A percentile compares a stretch with the other conserved stretches of the same genome.
Conservation (phyloP, 2,113 vertebrate genomes). For the Burhinus oedicnemus region DNA sequence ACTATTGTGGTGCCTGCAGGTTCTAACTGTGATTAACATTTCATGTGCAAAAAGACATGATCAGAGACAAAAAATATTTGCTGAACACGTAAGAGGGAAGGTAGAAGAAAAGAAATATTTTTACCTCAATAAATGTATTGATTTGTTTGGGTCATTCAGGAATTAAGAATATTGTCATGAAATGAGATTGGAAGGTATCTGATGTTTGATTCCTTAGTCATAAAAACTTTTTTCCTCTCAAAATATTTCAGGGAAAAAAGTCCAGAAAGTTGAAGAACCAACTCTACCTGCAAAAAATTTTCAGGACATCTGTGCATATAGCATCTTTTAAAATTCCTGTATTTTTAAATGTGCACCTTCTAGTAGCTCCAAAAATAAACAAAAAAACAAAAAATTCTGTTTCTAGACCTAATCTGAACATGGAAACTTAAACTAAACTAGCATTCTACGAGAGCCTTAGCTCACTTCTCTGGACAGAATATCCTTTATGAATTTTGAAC, state of each 20-base stretch:
- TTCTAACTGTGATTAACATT: background rate
- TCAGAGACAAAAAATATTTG: background rate
- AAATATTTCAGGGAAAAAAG: background rate
- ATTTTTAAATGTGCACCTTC: background rate
- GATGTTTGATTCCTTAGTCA: background rate
- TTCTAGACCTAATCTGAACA: background rate
- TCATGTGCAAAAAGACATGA: background rate
- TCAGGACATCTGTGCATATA: background rate
- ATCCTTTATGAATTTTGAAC: background rate
- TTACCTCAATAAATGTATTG: background rate
- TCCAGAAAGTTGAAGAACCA: background rate
- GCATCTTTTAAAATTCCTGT: background rate
- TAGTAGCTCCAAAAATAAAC: background rate
- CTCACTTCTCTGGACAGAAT: background rate
- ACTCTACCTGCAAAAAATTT: background rate
- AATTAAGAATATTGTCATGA: background rate
- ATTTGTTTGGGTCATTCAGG: background rate
- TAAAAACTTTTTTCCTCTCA: background rate
- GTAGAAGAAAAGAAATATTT: background rate
- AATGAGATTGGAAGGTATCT: background rate
- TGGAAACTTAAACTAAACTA: background rate
- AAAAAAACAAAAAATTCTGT: background rate
- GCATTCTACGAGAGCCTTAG: background rate
- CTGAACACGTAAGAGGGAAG: background rate
- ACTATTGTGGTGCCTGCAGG: background rate